These are phyloP conservation scores for Camponotus pennsylvanicus DNA, from an alignment of 1,140 invertebrate genomes.

Conservation along the genomic window DNA sequence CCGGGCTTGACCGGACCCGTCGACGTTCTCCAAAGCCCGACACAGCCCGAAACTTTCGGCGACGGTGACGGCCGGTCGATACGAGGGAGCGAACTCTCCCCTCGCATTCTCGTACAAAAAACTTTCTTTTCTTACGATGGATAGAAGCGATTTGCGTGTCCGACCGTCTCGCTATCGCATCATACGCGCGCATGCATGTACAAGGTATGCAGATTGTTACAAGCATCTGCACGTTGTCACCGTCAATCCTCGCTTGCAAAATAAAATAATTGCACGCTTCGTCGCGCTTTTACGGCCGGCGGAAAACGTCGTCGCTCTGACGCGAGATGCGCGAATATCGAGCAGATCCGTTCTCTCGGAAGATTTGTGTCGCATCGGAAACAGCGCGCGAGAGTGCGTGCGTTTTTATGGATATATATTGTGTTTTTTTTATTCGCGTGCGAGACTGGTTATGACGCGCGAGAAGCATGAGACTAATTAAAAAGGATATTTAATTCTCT, in stretches of 20 bases:
- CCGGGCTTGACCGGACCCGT: slow-evolving; percentile 39
- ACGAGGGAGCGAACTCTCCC: not conserved
- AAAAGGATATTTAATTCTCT: slow-evolving; percentile 45
- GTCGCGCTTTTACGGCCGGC: slow-evolving; percentile 24
- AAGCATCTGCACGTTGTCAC: slow-evolving; percentile 19
- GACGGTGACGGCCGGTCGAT: slow-evolving; percentile 34
- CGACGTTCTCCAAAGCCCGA: slow-evolving; percentile 22
- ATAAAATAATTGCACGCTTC: slow-evolving; percentile 44
- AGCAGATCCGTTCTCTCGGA: slow-evolving; percentile 29
- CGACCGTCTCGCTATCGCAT: slow-evolving; percentile 12
- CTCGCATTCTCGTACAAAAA: slow-evolving; percentile 23
- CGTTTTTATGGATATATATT: not conserved
- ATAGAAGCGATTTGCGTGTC: slow-evolving; percentile 8
- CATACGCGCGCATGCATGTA: not conserved
- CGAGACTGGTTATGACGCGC: not conserved
- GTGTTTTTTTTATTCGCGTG: not conserved
- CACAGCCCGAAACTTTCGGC: slow-evolving; percentile 40
- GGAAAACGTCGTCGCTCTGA: slow-evolving; percentile 13
- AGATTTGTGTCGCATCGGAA: slow-evolving; percentile 43
- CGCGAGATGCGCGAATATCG: slow-evolving; percentile 25
- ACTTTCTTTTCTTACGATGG: slow-evolving; percentile 11
- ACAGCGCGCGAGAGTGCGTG: not conserved
- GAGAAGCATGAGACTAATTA: slow-evolving; percentile 41
- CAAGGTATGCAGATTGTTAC: not conserved
- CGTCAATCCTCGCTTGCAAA: slow-evolving; percentile 1